These are phyloP conservation scores for Heteromyza rotundicornis DNA, from an alignment of 2,888 invertebrate genomes.

Conservation along the genomic window DNA sequence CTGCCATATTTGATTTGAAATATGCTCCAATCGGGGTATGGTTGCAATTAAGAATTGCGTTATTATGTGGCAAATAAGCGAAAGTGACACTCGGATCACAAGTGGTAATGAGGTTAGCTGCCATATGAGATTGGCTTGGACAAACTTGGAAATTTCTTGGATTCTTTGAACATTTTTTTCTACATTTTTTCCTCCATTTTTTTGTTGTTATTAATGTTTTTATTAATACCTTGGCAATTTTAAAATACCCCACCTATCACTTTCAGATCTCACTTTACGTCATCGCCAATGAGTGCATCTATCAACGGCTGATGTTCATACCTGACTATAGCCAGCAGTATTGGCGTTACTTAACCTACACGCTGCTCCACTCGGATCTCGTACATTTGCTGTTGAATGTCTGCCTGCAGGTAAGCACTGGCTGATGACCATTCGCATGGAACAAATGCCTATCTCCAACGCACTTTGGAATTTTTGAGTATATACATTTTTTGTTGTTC, in stretches of 20 bases:
- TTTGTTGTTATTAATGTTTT: no score
- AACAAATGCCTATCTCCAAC: neutral
- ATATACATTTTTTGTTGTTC: neutral
- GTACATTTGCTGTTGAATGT: slow-evolving; percentile 81
- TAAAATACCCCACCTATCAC: neutral
- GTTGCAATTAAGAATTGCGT: no score
- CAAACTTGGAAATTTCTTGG: no score
- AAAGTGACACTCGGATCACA: no score
- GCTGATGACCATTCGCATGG: neutral
- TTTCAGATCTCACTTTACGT: slow-evolving; percentile 42
- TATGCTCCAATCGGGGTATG: no score
- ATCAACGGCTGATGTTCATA: slow-evolving; percentile 44
- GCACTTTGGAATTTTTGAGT: neutral
- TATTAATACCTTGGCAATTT: no score
- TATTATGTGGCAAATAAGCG: no score
- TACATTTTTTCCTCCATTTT: no score
- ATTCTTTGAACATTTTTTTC: no score
- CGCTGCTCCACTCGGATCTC: slow-evolving; percentile 78
- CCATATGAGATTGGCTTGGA: no score
- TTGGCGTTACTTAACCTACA: slow-evolving; percentile 83
- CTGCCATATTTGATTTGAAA: no score
- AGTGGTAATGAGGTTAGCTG: no score
- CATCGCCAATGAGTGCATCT: slow-evolving; percentile 43
- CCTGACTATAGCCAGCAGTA: slow-evolving; percentile 39
- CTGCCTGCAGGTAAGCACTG: slow-evolving; percentile 67